A percentile compares a stretch with the other conserved stretches of the same genome.
Conservation (phyloP, 2,888 invertebrate species). For the Troides helena region DNA sequence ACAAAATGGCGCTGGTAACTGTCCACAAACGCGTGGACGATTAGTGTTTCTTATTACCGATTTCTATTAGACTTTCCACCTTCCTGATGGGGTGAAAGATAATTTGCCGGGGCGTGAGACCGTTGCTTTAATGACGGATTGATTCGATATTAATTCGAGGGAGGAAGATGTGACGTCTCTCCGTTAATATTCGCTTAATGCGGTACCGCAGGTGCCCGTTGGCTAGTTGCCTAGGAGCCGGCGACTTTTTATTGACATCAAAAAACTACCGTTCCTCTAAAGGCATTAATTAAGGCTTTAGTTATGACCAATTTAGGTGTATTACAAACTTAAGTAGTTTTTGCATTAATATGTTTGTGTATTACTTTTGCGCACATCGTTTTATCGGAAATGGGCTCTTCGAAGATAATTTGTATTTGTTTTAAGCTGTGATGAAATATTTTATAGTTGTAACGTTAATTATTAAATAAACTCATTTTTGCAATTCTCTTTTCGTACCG, state of each 20-base stretch:
- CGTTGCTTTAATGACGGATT: constrained; percentile 73
- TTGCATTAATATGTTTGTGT: constrained; percentile 23
- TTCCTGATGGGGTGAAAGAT: constrained; percentile 77
- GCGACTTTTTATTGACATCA: constrained; percentile 47
- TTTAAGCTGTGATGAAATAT: constrained; percentile 14
- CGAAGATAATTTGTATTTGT: constrained; percentile 19
- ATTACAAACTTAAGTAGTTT: constrained; percentile 27
- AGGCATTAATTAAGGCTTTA: constrained; percentile 31
- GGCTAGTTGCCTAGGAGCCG: constrained; percentile 53
- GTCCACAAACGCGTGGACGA: constrained; percentile 64
- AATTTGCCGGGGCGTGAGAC: constrained; percentile 74
- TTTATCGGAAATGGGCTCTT: constrained; percentile 20
- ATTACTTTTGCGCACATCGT: constrained; percentile 13
- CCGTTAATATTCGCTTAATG: constrained; percentile 52
- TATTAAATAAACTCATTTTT: neutral
- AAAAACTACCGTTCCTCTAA: constrained; percentile 36
- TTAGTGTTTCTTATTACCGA: constrained; percentile 76
- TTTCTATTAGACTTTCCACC: constrained; percentile 79
- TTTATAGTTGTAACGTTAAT: neutral
- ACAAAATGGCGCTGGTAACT: constrained; percentile 57
- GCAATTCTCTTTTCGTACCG: too few species aligned
- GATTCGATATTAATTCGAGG: constrained; percentile 78
- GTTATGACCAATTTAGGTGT: constrained; percentile 30
- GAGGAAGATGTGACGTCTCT: constrained; percentile 59
- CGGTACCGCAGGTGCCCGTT: constrained; percentile 49